These are phyloP conservation scores for Rhinoptilus africanus DNA, from an alignment of 2,113 vertebrate species.

Conservation along the genomic window DNA sequence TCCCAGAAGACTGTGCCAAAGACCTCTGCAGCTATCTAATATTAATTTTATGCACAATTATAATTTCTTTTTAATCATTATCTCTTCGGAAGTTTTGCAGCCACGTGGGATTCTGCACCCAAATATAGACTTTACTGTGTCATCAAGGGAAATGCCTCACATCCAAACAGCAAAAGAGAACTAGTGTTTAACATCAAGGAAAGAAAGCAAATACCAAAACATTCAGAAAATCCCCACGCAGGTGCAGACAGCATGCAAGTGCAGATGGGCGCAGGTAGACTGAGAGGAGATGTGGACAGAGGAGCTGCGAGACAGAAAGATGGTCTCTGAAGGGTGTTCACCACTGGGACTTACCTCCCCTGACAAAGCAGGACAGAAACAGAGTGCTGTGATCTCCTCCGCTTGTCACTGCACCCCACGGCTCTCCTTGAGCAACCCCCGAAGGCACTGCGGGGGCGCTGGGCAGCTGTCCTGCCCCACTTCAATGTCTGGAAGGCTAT, in stretches of 20 bases:
- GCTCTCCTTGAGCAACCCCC: not conserved
- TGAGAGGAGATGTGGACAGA: not conserved
- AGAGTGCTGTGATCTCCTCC: not conserved
- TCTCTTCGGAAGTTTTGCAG: not conserved
- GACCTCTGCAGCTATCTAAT: not conserved
- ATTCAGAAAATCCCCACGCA: not conserved
- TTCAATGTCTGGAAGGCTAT: not conserved
- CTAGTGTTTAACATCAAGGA: not conserved
- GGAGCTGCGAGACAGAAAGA: not conserved
- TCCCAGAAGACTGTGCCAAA: not conserved
- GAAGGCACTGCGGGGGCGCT: not conserved
- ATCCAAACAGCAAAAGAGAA: not conserved
- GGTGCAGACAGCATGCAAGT: not conserved
- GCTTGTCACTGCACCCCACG: rapidly evolving
- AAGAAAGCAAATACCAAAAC: not conserved
- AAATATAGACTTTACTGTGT: not conserved
- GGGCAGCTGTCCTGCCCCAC: not conserved
- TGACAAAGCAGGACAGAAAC: not conserved
- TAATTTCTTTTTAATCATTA: not conserved
- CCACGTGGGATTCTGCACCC: not conserved
- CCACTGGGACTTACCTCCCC: not conserved
- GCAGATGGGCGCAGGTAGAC: not conserved
- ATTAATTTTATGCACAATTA: not conserved
- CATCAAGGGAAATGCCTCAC: not conserved
- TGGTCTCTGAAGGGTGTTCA: not conserved